Evolutionary conservation across 1,140 invertebrate species (phyloP), one percentile per base, ranked within the genome.

Genomic region (Euwallacea fornicatus): DNA sequence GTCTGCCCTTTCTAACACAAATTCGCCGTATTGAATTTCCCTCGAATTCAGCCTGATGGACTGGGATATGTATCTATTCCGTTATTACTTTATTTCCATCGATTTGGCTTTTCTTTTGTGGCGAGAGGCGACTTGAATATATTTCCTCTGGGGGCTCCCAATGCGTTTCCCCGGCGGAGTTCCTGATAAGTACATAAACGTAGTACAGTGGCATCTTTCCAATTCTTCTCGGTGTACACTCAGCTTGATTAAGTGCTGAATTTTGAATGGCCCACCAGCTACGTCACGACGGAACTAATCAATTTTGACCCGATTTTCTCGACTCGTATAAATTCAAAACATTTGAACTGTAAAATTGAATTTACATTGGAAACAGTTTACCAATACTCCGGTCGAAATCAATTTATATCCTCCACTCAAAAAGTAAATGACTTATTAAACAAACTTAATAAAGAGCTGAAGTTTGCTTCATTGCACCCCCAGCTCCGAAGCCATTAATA

Each of bases 81-180:
- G 74, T 77, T 77, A 77, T 78, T 78, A 75, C 76, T 78, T 76
- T 78, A 78, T 76, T 76, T 72, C 73, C 72, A 76, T 78, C 76
- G 76, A 78, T 76, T 75, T 71, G 65, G 69, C 67, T 71, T 66
- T 67, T 75, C 69, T 72, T 74, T 74, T 75, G 67, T 73, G 59
- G 46, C 59, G 60, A 69, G 43, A 61, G 67, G 61, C 58, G 67
- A 69, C 68, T 47, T 42, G 73, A 66, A 73, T 69, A 72, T 63
- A 74, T 72, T 66, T 73, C 66, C 62, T 62, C 65, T 74, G 3
- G 11, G 44, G 33, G 11, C 43, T 13, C 42, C n/a, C 56, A 66
- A 11, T 15, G 42, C 66, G 56, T 46, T 68, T 60, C 21, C 55
- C 66, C 56, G 13, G 13, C 42, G 56, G 66, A 68, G 33, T 68